phyloP scores from a whole-genome alignment of 1,140 invertebrate species.

The Drosophila sulfurigaster region DNA sequence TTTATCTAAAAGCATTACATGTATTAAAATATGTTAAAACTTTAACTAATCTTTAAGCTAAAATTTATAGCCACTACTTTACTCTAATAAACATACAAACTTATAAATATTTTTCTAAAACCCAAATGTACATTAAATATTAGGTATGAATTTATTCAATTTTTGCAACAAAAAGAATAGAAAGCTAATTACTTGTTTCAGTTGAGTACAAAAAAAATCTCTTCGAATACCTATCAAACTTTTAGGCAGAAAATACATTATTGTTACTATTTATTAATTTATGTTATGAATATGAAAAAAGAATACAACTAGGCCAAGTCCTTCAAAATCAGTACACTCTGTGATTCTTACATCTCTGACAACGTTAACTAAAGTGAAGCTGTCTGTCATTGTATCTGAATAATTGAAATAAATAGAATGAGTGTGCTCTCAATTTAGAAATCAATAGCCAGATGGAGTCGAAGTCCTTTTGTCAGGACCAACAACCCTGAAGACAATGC shows the following conservation, averaged over 20 bases:
- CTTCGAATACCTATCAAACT: not conserved
- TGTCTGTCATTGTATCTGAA: not conserved
- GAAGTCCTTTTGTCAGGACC: not conserved
- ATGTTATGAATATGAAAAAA: not conserved
- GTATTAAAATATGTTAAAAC: too few species aligned
- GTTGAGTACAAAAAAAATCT: not conserved
- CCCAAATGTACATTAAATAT: too few species aligned
- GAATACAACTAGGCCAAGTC: not conserved
- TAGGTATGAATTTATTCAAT: not conserved
- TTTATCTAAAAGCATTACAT: too few species aligned
- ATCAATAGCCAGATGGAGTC: constrained; percentile 12
- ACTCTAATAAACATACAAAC: too few species aligned
- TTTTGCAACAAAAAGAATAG: not conserved
- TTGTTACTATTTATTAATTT: not conserved
- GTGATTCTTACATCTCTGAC: too few species aligned
- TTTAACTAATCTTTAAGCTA: too few species aligned
- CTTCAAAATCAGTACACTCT: not conserved
- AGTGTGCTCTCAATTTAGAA: constrained; percentile 9
- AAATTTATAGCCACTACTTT: too few species aligned
- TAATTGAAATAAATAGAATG: constrained; percentile 4
- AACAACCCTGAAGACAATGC: not conserved
- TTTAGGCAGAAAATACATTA: not conserved
- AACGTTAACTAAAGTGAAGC: not conserved
- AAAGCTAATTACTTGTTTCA: too few species aligned
- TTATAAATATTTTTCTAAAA: too few species aligned